Percentiles rank a stretch among this genome's conserved stretches.
phyloP scores from a whole-genome alignment of 1,140 invertebrate species.

The Drosophila triauraria region DNA sequence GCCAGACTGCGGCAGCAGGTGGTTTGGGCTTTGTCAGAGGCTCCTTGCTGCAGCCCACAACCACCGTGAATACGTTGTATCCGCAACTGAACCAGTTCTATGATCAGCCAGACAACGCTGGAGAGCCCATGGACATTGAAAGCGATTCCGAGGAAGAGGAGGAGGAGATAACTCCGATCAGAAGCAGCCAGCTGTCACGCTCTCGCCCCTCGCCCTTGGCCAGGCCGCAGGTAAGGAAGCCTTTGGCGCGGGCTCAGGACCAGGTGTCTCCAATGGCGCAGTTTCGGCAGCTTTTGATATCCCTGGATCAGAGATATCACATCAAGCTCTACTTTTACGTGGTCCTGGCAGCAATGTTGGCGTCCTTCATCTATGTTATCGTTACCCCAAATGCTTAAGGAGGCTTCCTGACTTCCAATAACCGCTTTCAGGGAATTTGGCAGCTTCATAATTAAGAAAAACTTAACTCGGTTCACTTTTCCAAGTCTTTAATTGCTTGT shows the following conservation, averaged over 20 bases:
- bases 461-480: conserved; percentile 24
- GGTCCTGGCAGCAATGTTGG: conserved; percentile 44
- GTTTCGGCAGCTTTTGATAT: conserved; percentile 38
- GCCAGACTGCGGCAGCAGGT: conserved; percentile 2
- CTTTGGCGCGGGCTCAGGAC: not conserved
- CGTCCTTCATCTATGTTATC: conserved; percentile 65
- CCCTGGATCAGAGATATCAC: conserved; percentile 66
- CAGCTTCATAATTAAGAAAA: not conserved
- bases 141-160: conserved; percentile 52
- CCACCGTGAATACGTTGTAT: too few species aligned
- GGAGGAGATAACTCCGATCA: not conserved
- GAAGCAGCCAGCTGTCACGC: conserved; percentile 30
- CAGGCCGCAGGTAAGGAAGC: conserved; percentile 32
- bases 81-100: too few species aligned
- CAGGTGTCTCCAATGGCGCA: conserved; percentile 34
- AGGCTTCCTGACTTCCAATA: not conserved
- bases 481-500: conserved; percentile 41
- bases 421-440: not conserved
- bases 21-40: conserved; percentile 32
- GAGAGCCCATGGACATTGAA: conserved; percentile 53
- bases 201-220: conserved; percentile 34
- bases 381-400: conserved; percentile 40
- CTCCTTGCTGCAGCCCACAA: conserved; percentile 48
- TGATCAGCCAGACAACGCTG: too few species aligned
- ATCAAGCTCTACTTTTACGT: conserved; percentile 64